These are phyloP conservation scores for Papilio dardanus DNA, from an alignment of 1,140 invertebrate genomes.

Conservation along the genomic window DNA sequence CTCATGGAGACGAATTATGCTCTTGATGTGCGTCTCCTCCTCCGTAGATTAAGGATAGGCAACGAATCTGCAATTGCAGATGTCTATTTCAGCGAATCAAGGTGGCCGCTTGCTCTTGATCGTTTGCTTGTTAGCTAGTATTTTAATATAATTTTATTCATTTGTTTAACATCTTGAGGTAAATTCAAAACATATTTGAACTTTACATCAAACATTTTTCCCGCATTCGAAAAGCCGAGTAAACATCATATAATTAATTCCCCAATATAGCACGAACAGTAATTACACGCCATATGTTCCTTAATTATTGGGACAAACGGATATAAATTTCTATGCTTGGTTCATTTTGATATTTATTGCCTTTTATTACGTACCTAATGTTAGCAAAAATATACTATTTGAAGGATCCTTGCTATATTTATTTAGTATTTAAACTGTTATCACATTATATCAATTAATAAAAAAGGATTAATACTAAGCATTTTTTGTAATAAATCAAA, in stretches of 20 bases:
- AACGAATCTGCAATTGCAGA: no score
- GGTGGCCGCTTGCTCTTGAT: no score
- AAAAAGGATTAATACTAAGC: neutral
- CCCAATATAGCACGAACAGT: neutral
- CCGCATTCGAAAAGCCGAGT: neutral
- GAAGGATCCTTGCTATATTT: neutral
- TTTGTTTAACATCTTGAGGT: no score
- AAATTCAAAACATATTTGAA: neutral
- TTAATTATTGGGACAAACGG: constrained; percentile 27
- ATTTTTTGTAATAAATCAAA: no score
- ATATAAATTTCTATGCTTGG: constrained; percentile 26
- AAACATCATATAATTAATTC: neutral
- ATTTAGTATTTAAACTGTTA: neutral
- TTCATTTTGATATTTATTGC: constrained; percentile 4
- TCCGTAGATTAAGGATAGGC: no score
- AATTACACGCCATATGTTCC: constrained; percentile 14
- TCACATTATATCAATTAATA: neutral
- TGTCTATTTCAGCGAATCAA: no score
- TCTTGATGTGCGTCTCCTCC: no score
- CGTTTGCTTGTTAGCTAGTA: no score
- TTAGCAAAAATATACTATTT: neutral
- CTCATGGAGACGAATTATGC: no score
- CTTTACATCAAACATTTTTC: neutral
- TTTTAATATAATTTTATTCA: no score
- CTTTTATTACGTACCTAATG: neutral